Percentiles rank a stretch among this genome's conserved stretches.
Conservation (phyloP, 2,888 invertebrate species). For the Oasisia sp. region DNA sequence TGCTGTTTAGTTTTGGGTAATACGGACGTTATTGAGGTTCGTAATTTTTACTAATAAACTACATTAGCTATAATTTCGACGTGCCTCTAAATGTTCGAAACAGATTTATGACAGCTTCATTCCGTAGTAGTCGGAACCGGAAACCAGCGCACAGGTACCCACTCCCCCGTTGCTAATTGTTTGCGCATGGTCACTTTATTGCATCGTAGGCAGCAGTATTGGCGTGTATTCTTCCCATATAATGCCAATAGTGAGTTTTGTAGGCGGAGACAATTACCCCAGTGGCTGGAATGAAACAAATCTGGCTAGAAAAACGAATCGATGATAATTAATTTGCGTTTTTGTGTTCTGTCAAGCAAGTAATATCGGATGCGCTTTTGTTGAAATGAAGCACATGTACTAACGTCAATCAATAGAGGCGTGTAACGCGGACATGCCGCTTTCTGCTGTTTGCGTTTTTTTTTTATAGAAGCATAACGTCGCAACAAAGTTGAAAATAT, state of each 20-base stretch:
- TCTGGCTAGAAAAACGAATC: neutral
- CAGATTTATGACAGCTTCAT: neutral
- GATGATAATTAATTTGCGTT: conserved; percentile 17
- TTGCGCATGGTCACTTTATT: neutral
- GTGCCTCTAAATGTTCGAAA: neutral
- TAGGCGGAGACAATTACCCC: neutral
- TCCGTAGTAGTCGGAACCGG: conserved; percentile 4
- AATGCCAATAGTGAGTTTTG: neutral
- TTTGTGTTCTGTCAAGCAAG: neutral
- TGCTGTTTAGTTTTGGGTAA: neutral
- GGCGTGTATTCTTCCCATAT: neutral
- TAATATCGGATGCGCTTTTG: neutral
- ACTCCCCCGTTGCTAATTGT: neutral
- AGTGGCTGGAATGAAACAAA: neutral
- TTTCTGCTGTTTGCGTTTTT: neutral
- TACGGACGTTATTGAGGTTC: neutral
- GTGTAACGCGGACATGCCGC: neutral
- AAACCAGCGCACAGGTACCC: neutral
- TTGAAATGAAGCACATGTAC: neutral
- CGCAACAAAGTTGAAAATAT: neutral
- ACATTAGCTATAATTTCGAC: neutral
- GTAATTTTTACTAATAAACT: neutral
- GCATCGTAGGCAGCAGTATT: neutral
- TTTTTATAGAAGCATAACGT: neutral
- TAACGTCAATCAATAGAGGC: neutral